Base-by-base conservation (phyloP, 2,888 invertebrate genomes). In the Cosmia trapezina region DNA sequence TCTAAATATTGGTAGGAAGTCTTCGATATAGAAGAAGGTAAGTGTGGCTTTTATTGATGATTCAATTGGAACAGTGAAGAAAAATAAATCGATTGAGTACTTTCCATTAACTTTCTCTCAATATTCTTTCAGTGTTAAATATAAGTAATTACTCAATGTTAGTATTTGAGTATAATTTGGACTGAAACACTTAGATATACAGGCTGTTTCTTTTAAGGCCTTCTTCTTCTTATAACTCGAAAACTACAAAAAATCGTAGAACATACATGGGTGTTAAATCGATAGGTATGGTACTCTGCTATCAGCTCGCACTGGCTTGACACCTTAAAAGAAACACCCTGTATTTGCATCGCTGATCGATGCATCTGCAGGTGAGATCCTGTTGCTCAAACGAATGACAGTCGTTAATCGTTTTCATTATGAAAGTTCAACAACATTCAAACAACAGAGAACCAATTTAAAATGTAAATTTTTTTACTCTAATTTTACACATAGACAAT, bases 1-100 rank as follows among this genome's bases (percentile, higher is more conserved):
- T 60, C 43, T 11, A 33, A 62, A 68, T 62, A 74, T 75, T 69
- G 64, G 68, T 14, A 63, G 33, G 2, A 33, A 33, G 14, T 49
- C 49, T 61, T 53, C 22, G 8, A 64, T 73, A 51, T 22, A 54
- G 22, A 62, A 33, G 28, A 11, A 51, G 12, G 6, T 6, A n/a
- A 8, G 11, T 5, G 47, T 14, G n/a, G n/a, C 6, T n/a, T 57
- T 19, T 57, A n/a, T 28, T 68, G 6, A 14, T 22, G 22, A 5
- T 68, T 45, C n/a, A 28, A 17, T 37, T 73, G 19, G 5, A 43
- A 72, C 4, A 33, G n/a, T n/a, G n/a, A 7, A 22, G 28, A 1
- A 14, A 22, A 53, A 8, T 5, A 45, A 17, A 28, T 11, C 2
- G 3, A 19, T 43, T 4, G 3, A 28, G 28, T 28, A n/a, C 4